Percentiles rank a stretch among this genome's conserved stretches.
Evolutionary conservation across 1,140 invertebrate species (phyloP).

Genomic region (Hypothenemus hampei): DNA sequence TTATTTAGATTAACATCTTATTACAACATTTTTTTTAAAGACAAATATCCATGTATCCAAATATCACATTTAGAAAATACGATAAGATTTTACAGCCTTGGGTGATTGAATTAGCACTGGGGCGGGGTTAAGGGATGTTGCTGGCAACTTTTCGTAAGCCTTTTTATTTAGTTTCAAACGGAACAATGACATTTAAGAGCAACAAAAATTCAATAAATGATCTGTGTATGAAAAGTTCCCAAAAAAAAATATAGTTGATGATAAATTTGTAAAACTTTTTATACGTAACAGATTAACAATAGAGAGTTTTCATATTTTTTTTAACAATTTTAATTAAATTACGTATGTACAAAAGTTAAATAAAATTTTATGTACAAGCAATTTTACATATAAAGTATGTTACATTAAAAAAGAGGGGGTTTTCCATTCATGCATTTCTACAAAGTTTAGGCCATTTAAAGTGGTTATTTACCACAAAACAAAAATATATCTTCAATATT

Average conservation of each 20-base stretch:
- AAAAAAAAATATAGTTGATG: not conserved
- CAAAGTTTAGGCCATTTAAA: conserved; percentile 26
- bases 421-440: conserved; percentile 13
- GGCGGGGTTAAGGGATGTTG: not conserved
- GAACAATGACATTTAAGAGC: too few relatives aligned
- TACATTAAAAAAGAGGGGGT: conserved; percentile 10
- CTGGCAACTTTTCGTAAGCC: too few relatives aligned
- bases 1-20: conserved; percentile 18
- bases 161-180: not conserved
- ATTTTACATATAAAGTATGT: conserved; percentile 8
- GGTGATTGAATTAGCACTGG: conserved; percentile 25
- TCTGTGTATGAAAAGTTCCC: too few relatives aligned
- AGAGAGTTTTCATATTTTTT: conserved; percentile 5
- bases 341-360: conserved; percentile 26
- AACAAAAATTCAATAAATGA: too few relatives aligned
- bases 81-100: conserved; percentile 38
- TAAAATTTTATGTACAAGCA: conserved; percentile 17
- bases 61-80: conserved; percentile 44
- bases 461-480: conserved; percentile 1
- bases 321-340: conserved; percentile 26
- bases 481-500: too few relatives aligned
- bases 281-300: conserved; percentile 20
- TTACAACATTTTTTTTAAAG: conserved; percentile 14
- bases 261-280: not conserved
- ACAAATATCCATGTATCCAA: conserved; percentile 44